Evolutionary conservation across 2,888 invertebrate genomes (phyloP).

Genomic region (Drosophila neotestacea): DNA sequence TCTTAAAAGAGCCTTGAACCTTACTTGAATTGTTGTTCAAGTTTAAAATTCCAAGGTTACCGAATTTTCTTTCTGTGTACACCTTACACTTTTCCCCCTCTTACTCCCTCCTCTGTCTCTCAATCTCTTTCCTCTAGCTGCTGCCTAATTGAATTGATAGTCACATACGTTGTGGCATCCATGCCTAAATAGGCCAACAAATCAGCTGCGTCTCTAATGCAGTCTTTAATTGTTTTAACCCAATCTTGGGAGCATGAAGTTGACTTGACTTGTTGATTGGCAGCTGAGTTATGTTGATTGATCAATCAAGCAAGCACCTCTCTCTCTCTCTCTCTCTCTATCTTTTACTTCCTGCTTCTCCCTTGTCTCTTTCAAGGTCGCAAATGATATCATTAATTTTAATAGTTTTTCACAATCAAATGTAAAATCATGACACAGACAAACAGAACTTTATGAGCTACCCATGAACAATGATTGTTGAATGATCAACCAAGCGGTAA

Average conservation of each 20-base stretch:
- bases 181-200: conserved; percentile 61
- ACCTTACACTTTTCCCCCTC: background rate
- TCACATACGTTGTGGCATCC: conserved; percentile 52
- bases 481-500: conserved; percentile 62
- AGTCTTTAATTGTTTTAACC: conserved; percentile 65
- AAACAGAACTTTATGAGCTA: conserved; percentile 61
- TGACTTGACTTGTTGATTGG: background rate
- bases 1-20: too few species aligned
- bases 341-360: too few species aligned
- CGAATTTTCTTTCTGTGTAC: too few species aligned
- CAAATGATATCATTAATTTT: conserved; percentile 26
- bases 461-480: conserved; percentile 43
- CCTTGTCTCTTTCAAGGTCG: conserved; percentile 22
- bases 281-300: conserved; percentile 31
- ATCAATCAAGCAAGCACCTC: conserved; percentile 31
- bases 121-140: background rate
- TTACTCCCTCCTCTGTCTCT: background rate
- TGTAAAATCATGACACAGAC: conserved; percentile 16
- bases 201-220: conserved; percentile 52
- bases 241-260: conserved; percentile 24
- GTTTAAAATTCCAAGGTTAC: too few species aligned
- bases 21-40: too few species aligned
- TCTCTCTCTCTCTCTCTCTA: background rate
- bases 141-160: conserved; percentile 66
- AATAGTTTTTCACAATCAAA: conserved; percentile 21